Percentiles rank a stretch among this genome's conserved stretches.
Evolutionary conservation across 2,888 invertebrate species (phyloP).

Genomic region (Cataglyphis livida): DNA sequence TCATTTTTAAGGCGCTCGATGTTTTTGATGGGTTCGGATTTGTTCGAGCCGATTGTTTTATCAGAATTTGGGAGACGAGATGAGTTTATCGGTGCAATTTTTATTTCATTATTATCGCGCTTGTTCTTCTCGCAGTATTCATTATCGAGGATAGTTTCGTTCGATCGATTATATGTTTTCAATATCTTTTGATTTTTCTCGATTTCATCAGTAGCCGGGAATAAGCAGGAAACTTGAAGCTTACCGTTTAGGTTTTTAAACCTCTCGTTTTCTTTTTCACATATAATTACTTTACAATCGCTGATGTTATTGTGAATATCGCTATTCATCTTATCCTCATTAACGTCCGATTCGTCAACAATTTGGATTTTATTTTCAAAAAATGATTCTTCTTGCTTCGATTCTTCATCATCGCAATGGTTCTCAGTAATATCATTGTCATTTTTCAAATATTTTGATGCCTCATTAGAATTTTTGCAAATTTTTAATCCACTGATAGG

Average conservation of each 20-base stretch:
- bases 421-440: not conserved
- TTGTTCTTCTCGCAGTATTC: not conserved
- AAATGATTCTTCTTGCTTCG: slow-evolving; percentile 1
- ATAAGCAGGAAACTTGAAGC: not conserved
- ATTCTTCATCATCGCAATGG: slow-evolving; percentile 7
- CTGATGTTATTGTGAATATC: not conserved
- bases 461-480: slow-evolving; percentile 8
- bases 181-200: not conserved
- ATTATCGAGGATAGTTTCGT: not conserved
- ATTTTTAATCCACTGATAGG: not conserved
- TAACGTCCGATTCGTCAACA: not conserved
- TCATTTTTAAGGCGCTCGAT: slow-evolving; percentile 33
- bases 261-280: not conserved
- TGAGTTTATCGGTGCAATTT: slow-evolving; percentile 12
- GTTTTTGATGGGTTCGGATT: slow-evolving; percentile 13
- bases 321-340: not conserved
- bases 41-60: slow-evolving; percentile 29
- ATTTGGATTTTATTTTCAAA: not conserved
- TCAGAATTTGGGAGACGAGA: slow-evolving; percentile 4
- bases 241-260: not conserved
- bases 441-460: not conserved
- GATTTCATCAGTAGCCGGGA: not conserved
- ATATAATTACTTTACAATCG: not conserved
- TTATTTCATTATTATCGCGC: not conserved
- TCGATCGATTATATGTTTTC: not conserved